Percentiles rank a stretch among this genome's conserved stretches.
These are phyloP conservation scores for Sinopyrophorus schimmeli DNA, from an alignment of 2,888 invertebrate genomes.

Conservation along the genomic window DNA sequence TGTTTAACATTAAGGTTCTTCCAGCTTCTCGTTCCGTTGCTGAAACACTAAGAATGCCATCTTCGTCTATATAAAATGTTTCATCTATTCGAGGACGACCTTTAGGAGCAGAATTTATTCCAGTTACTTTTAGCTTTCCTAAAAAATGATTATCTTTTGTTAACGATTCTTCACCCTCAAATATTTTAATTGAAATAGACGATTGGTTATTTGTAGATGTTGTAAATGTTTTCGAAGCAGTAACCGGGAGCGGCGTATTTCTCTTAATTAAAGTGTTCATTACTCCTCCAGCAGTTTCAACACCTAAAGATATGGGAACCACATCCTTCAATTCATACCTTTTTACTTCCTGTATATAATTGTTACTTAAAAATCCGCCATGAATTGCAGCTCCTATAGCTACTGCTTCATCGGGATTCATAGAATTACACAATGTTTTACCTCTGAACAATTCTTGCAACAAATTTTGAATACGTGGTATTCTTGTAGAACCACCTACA, in stretches of 20 bases:
- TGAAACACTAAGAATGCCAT: slow-evolving; percentile 94
- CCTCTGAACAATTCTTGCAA: slow-evolving; percentile 96
- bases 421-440: slow-evolving; percentile 94
- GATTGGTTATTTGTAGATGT: slow-evolving; percentile 98
- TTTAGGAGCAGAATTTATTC: slow-evolving; percentile 92
- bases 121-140: slow-evolving; percentile 95
- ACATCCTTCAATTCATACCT: slow-evolving; percentile 91
- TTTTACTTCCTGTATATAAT: slow-evolving; percentile 86
- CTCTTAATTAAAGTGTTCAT: slow-evolving; percentile 98
- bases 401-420: slow-evolving; percentile 97
- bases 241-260: slow-evolving; percentile 96
- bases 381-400: slow-evolving; percentile 97
- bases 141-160: slow-evolving; percentile 94
- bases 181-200: slow-evolving; percentile 90
- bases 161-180: slow-evolving; percentile 93
- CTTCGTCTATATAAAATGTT: slow-evolving; percentile 88
- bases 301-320: slow-evolving; percentile 88
- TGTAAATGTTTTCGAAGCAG: slow-evolving; percentile 95
- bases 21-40: slow-evolving; percentile 89
- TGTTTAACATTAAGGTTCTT: slow-evolving; percentile 79
- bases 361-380: slow-evolving; percentile 91
- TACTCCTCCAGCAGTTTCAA: slow-evolving; percentile 88
- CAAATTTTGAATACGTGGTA: slow-evolving; percentile 96
- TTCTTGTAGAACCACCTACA: slow-evolving; percentile 96
- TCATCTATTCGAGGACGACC: slow-evolving; percentile 90